Conservation (phyloP, 2,797 vertebrate genomes). For the Oryzias sinensis region DNA sequence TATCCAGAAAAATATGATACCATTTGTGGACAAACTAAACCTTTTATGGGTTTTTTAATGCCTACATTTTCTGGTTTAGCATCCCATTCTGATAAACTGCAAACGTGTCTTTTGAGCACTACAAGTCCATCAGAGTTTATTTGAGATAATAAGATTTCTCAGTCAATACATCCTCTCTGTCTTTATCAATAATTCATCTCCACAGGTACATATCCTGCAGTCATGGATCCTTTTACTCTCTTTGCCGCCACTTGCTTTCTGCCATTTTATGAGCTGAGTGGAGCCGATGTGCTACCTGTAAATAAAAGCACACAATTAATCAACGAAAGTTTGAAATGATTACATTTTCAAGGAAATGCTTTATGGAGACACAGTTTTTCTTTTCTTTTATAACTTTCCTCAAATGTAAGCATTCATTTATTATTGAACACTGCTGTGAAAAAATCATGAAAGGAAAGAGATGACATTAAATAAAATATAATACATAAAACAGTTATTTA, state of each 20-base stretch:
- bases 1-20: no score
- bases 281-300: constrained; percentile 13
- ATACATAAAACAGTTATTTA: no score
- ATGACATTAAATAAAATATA: no score
- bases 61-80: constrained; percentile 8
- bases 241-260: constrained; percentile 13
- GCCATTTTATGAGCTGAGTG: constrained; percentile 19
- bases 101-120: constrained; percentile 13
- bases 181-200: constrained; percentile 64
- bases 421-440: no score
- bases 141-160: constrained; percentile 56
- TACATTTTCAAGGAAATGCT: constrained; percentile 10
- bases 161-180: constrained; percentile 47
- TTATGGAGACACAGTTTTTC: not conserved
- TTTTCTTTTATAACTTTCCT: no score
- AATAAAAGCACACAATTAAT: constrained; percentile 9
- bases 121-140: constrained; percentile 48
- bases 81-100: constrained; percentile 2
- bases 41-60: constrained; percentile 7
- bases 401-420: no score
- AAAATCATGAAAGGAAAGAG: no score
- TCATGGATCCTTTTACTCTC: constrained; percentile 45
- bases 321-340: constrained; percentile 6
- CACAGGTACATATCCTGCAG: constrained; percentile 47
- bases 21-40: not conserved